Base-by-base conservation (phyloP, 2,888 invertebrate genomes). In the Nomada goodeniana region DNA sequence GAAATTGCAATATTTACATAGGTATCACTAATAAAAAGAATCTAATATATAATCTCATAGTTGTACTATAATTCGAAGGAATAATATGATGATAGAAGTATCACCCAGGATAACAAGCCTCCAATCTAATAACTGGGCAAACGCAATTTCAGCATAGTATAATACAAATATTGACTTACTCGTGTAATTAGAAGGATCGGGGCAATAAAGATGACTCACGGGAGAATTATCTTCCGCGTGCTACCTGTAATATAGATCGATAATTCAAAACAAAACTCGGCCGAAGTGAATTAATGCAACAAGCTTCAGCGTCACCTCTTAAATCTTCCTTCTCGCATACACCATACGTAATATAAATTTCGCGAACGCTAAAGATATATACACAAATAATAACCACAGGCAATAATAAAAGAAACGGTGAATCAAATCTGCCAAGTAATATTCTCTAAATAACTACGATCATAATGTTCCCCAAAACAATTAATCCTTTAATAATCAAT, bases 221-320 rank as follows among this genome's bases (percentile, higher is more conserved):
- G 53, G 15, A 65, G n/a, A 74, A 67, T 78, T 65, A 71, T 65
- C 65, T 74, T 75, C 20, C 36, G 60, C 18, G n/a, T 29, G 29
- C 23, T 61, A 59, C 47, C 29, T 20, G 20, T 60, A 59, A 59
- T 15, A 44, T 73, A 74, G 61, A 78, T 78, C 78, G 74, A 78
- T 78, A 67, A 67, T 67, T 55, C 59, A 65, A 65, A 74, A 74
- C 53, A 29, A 18, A 74, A n/a, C 23, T 29, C 65, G 59, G 10
- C 20, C 23, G 23, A 53, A 55, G 29, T 26, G 44, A 26, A 75
- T 47, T 71, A 42, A 42, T 29, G 44, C 36, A 18, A 47, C 61
- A 75, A 20, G 18, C 59, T 44, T 55, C 18, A 44, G 1, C 18
- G 13, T 44, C 15, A 2, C 5, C 18, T 18, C 57, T 57, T 57